Evolutionary conservation across 2,797 vertebrate species (phyloP).

Genomic region (Triplophysa bombifrons): DNA sequence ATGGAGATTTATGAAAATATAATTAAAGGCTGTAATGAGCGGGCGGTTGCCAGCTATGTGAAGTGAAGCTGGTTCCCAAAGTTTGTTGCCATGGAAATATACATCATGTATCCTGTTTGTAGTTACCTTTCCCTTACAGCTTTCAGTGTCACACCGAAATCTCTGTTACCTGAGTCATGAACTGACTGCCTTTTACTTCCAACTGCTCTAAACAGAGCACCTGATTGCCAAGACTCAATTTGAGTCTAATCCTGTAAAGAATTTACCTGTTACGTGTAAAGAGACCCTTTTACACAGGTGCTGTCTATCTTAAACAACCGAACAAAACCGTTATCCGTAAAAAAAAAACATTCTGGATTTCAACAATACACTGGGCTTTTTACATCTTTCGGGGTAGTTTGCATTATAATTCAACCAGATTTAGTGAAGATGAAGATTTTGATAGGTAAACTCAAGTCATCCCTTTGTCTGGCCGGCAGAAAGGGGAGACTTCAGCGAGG

Average conservation of each 20-base stretch:
- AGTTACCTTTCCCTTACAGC: slow-evolving; percentile 27
- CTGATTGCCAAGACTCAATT: slow-evolving; percentile 57
- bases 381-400: not conserved
- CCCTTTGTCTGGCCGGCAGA: slow-evolving; percentile 65
- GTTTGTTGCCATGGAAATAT: slow-evolving; percentile 21
- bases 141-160: slow-evolving; percentile 50
- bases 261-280: slow-evolving; percentile 46
- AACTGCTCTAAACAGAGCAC: slow-evolving; percentile 50
- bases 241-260: slow-evolving; percentile 54
- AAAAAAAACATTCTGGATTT: not conserved
- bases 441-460: slow-evolving; percentile 67
- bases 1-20: not conserved
- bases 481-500: slow-evolving; percentile 66
- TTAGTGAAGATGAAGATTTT: slow-evolving; percentile 60
- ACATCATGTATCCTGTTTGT: slow-evolving; percentile 38
- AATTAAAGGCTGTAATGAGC: not conserved
- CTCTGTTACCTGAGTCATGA: slow-evolving; percentile 56
- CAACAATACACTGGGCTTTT: not conserved
- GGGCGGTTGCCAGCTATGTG: slow-evolving; percentile 16
- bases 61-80: slow-evolving; percentile 7
- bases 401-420: slow-evolving; percentile 23
- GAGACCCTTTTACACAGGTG: slow-evolving; percentile 11
- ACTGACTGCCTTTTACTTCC: slow-evolving; percentile 40
- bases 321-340: not conserved
- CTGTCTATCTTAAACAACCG: slow-evolving; percentile 29